Percentiles rank a stretch among this genome's conserved stretches.
Conservation (phyloP, 2,888 invertebrate genomes). For the Apamea sordens region DNA sequence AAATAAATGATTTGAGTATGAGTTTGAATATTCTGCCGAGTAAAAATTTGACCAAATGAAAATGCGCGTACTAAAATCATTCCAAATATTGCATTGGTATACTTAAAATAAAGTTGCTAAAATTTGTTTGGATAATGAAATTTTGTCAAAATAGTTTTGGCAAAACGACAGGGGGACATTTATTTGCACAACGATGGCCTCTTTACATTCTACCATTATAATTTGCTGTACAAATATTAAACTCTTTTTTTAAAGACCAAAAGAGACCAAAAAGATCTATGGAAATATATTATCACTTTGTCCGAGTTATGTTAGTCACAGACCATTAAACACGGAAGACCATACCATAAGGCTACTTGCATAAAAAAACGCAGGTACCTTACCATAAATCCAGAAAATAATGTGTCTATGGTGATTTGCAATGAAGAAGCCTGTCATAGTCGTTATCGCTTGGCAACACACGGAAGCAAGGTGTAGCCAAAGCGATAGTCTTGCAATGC, state of each 20-base stretch:
- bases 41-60: no score
- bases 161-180: no score
- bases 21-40: no score
- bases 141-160: no score
- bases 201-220: no score
- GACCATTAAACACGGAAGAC: background rate
- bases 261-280: background rate
- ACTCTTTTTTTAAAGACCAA: background rate
- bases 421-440: constrained; percentile 24
- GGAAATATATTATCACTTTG: background rate
- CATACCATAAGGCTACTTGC: background rate
- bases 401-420: constrained; percentile 19
- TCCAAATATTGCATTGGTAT: no score
- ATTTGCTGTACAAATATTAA: no score
- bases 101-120: no score
- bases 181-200: no score
- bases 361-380: background rate
- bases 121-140: no score
- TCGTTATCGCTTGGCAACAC: constrained; percentile 51
- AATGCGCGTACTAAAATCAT: no score
- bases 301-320: background rate
- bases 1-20: no score
- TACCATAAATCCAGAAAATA: background rate
- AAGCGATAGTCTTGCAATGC: constrained; percentile 52
- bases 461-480: constrained; percentile 39